Evolutionary conservation across 2,113 vertebrate species (phyloP).

Genomic region (Lycaon pictus): DNA sequence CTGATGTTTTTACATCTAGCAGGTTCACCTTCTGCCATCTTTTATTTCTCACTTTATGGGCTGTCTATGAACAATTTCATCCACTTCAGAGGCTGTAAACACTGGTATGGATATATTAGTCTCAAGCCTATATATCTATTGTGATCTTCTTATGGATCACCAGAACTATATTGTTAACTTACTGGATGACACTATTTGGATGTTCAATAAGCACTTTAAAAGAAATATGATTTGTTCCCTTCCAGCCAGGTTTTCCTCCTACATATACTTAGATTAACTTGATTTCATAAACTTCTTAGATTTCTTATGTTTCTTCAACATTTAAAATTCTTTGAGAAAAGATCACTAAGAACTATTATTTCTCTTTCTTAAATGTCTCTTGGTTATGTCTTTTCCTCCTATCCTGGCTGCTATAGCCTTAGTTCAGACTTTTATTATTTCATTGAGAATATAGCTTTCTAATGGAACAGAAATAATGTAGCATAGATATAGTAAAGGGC

Average conservation of each 20-base stretch:
- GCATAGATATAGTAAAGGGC: background rate
- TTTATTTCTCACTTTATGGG: background rate
- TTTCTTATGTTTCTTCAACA: background rate
- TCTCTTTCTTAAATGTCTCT: conserved; percentile 27
- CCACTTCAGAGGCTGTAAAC: conserved; percentile 1
- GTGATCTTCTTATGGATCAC: background rate
- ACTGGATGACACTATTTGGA: conserved; percentile 2
- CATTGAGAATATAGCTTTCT: background rate
- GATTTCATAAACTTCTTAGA: conserved; percentile 15
- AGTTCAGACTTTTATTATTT: background rate
- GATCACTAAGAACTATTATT: background rate
- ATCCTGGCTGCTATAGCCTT: background rate
- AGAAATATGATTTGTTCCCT: conserved; percentile 10
- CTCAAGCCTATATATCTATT: background rate
- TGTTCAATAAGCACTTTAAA: background rate
- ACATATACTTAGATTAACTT: conserved; percentile 3
- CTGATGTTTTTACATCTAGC: background rate
- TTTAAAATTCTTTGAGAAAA: conserved; percentile 37
- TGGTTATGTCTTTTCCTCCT: background rate
- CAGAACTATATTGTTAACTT: background rate
- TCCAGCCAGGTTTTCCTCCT: background rate
- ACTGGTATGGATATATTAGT: background rate
- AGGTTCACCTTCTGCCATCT: background rate
- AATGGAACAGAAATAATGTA: background rate
- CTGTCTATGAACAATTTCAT: background rate